A percentile compares a stretch with the other conserved stretches of the same genome.
Conservation (phyloP, 2,797 vertebrate species). For the Yasuhikotakia modesta region DNA sequence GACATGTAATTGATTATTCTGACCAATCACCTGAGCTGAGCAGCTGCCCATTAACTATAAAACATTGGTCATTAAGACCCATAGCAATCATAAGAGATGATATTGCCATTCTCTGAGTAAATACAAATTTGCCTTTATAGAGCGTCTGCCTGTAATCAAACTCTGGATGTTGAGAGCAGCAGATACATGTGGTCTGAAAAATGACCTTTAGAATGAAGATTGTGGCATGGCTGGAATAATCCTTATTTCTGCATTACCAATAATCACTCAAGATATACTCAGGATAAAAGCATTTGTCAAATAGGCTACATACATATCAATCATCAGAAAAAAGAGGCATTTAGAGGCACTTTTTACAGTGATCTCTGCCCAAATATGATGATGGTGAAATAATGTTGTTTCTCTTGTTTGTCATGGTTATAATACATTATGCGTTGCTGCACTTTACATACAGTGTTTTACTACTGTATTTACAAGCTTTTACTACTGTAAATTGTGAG, state of each 20-base stretch:
- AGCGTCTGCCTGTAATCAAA: constrained; percentile 41
- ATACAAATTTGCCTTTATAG: constrained; percentile 31
- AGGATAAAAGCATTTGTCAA: neutral
- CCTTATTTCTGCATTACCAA: neutral
- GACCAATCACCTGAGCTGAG: constrained; percentile 49
- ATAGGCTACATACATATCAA: too few species aligned
- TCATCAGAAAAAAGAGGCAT: neutral
- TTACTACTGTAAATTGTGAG: too few species aligned
- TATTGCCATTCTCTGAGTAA: constrained; percentile 31
- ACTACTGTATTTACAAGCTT: too few species aligned
- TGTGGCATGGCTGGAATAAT: neutral
- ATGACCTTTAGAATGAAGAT: constrained; percentile 20
- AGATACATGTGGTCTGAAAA: neutral
- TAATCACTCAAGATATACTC: neutral
- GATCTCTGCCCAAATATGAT: too few species aligned
- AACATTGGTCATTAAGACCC: constrained; percentile 30
- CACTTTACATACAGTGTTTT: too few species aligned
- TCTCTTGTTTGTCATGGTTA: too few species aligned
- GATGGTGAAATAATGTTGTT: too few species aligned
- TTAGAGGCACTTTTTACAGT: neutral
- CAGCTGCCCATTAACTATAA: too few species aligned
- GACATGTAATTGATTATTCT: constrained; percentile 50
- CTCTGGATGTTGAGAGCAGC: constrained; percentile 21
- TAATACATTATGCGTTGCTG: too few species aligned
- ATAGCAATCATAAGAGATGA: constrained; percentile 48